Percentiles rank a stretch among this genome's conserved stretches.
phyloP scores from a whole-genome alignment of 2,888 invertebrate genomes.

The Amblyjoppa fuscipennis region DNA sequence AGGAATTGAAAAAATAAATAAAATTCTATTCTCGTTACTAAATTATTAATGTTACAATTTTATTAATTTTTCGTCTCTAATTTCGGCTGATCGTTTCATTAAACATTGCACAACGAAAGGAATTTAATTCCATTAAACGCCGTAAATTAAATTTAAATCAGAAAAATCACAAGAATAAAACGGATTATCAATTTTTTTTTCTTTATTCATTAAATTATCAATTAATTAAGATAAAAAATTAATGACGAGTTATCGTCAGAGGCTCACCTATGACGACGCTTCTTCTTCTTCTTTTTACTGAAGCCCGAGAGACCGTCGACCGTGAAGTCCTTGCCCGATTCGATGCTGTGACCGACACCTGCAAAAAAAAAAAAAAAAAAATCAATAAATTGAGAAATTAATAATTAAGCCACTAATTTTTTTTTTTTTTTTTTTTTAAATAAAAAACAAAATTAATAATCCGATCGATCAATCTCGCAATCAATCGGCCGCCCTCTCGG shows the following conservation, averaged over 20 bases:
- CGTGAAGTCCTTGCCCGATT: conserved; percentile 93
- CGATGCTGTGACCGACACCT: conserved; percentile 90
- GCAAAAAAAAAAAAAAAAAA: conserved; percentile 75
- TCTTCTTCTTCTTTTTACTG: conserved; percentile 97
- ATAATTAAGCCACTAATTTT: neutral
- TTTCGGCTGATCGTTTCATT: too few relatives aligned
- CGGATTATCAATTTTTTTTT: too few relatives aligned
- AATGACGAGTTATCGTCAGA: conserved; percentile 74
- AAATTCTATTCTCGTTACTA: too few relatives aligned
- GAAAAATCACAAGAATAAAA: too few relatives aligned
- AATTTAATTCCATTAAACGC: too few relatives aligned
- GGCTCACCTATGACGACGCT: conserved; percentile 95
- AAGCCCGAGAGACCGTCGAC: conserved; percentile 93
- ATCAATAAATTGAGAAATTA: conserved; percentile 21
- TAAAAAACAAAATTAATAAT: neutral
- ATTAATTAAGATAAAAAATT: neutral
- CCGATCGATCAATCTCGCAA: neutral
- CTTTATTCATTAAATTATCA: too few relatives aligned
- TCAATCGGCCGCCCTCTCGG: neutral
- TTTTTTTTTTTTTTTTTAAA: neutral
- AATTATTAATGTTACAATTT: too few relatives aligned
- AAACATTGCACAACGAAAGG: too few relatives aligned
- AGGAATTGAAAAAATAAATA: too few relatives aligned
- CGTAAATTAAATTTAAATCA: too few relatives aligned
- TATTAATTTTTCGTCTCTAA: too few relatives aligned